Evolutionary conservation across 2,797 vertebrate genomes (phyloP), one percentile per base, ranked within the genome.

Genomic region (Clangula hyemalis): DNA sequence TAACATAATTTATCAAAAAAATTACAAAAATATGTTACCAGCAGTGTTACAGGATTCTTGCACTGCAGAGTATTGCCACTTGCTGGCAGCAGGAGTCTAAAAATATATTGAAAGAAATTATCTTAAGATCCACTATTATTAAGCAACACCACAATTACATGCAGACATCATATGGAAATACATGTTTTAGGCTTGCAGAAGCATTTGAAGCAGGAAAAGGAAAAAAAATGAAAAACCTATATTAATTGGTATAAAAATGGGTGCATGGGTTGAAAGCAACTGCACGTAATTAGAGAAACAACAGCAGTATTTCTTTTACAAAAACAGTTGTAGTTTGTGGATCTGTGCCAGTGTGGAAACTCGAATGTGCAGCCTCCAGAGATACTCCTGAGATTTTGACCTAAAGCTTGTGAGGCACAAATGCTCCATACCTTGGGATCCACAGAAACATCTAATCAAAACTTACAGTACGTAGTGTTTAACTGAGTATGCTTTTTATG

Each of bases 71-170:
- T 83, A 28, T 53, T 82, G 65, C 90, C 95, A 43, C 87, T 68
- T 85, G 95, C 34, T 80, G 94, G 93, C 94, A 95, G 90, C 75
- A 94, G 32, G 14, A 58, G 22, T 15, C 68, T 79, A 51, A 72
- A 89, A 80, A 82, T 82, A 36, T 27, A 8, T 20, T 70, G 25
- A n/a, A 71, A 49, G 18, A 41, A 3, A 19, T 68, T 84, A 54
- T 57, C 25, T 45, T 66, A 57, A 49, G 25, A 34, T 73, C 11
- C 6, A 14, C 2, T 76, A 43, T 73, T 90, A 30, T 28, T 76
- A 34, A 86, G 21, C 13, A 74, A 1, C 12, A 80, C 8, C 8
- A 6, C n/a, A 70, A 10, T 76, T 77, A n/a, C 3, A 25, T 51
- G 16, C 6, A 62, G 45, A 49, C 10, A 2, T 54, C 65, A n/a